Evolutionary conservation across 2,797 vertebrate genomes (phyloP), one percentile per base, ranked within the genome.

Genomic region (Discoglossus pictus): DNA sequence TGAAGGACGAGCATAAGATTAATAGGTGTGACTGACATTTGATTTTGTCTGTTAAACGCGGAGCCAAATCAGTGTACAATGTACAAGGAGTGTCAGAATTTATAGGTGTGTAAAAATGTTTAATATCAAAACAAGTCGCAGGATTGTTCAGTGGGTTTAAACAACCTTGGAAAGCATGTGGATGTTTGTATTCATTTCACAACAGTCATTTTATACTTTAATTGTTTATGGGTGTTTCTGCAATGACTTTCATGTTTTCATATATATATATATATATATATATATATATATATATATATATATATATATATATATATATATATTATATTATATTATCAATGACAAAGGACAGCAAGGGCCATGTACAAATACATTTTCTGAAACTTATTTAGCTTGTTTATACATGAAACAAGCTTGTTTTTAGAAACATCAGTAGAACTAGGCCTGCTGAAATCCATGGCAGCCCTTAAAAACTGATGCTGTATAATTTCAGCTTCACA

Each of bases 21-120:
- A 56, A 56, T 40, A 59, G 47, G 27, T 47, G 27, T 44, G 16
- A 61, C 39, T 21, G 39, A 59, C 43, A 16, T 54, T 53, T 47
- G 31, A 46, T 47, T 61, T 61, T 31, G 20, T 48, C 48, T 53
- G 6, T 46, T 24, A 38, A 38, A 53, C 31, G 43, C n/a, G 10
- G 24, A 44, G 20, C 10, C 15, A 39, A 68, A 68, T 61, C 65
- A 53, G 39, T 21, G 55, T 9, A 35, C 25, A 44, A 60, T 60
- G 36, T 10, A 3, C n/a, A 35, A 6, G 23, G 2, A 20, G 27
- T 42, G 8, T 12, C 27, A 47, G 61, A 46, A 68, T 61, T 54
- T 68, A 61, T 47, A 61, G 56, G 39, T 1, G 16, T 23, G 25
- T 68, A 68, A 68, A 67, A 68, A 36, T 61, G 48, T 61, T 61